phyloP scores from a whole-genome alignment of 2,113 vertebrate genomes.

The Motacilla tschutschensis region DNA sequence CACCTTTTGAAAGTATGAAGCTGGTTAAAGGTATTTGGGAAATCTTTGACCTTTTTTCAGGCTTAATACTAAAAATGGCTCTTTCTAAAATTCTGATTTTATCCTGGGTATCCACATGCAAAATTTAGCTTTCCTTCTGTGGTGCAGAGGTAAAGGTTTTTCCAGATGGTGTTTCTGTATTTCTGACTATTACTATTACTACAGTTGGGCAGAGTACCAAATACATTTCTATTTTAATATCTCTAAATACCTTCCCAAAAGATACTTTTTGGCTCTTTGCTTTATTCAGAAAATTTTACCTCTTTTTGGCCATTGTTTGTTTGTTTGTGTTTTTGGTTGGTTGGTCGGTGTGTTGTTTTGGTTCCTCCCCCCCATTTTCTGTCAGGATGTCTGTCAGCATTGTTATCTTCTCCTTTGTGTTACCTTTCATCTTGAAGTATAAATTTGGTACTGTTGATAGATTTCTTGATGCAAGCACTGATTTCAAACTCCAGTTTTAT shows the following conservation, averaged over 20 bases:
- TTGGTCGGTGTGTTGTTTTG: not conserved
- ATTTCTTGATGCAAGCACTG: not conserved
- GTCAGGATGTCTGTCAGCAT: not conserved
- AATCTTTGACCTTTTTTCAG: not conserved
- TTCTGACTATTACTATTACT: not conserved
- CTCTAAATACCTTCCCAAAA: not conserved
- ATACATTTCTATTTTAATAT: not conserved
- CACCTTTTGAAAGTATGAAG: not conserved
- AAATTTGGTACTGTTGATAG: not conserved
- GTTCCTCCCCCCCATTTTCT: rapidly evolving
- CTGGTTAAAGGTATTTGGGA: not conserved
- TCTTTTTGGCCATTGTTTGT: not conserved
- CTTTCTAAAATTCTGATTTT: not conserved
- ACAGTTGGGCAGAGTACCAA: not conserved
- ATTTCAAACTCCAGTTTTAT: not conserved
- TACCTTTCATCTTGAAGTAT: not conserved
- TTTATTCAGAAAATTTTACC: not conserved
- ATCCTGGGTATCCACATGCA: not conserved
- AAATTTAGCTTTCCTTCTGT: not conserved
- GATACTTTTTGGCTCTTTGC: not conserved
- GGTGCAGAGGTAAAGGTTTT: not conserved
- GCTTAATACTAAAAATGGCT: not conserved
- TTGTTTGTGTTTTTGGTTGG: not conserved
- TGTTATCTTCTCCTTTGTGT: not conserved
- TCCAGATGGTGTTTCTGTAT: not conserved